Evolutionary conservation across 2,113 vertebrate genomes (phyloP), one percentile per base, ranked within the genome.

Genomic region (Eolophus roseicapilla): DNA sequence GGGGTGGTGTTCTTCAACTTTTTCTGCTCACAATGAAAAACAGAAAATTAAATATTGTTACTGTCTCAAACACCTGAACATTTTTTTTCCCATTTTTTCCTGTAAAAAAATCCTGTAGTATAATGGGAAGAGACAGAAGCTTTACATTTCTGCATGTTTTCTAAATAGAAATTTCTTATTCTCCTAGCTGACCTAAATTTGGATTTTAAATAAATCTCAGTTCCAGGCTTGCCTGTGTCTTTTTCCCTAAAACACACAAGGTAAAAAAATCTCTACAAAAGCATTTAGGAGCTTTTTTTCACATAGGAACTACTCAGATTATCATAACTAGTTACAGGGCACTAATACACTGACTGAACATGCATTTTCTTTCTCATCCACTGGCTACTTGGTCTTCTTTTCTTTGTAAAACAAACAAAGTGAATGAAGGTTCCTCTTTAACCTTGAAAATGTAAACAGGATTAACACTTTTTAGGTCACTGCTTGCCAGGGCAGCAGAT

Each of bases 391-490:
- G 7, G 43, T 94, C 76, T 95, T 79, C 78, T 92, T 63, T 65
- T 69, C 69, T 55, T 7, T 47, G 63, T 49, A 86, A 86, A 91
- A 62, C 65, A 79, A 91, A 59, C 47, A 49, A 53, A 76, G 69
- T 24, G 57, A 39, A 82, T 33, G 52, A 37, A 50, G 78, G 39
- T 82, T 77, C 65, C 57, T 91, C 63, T 96, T 76, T 97, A 95
- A 97, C 97, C 93, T 97, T 97, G 97, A 94, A 85, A 92, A 95
- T 27, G 62, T 93, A 96, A 96, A 96, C 74, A 82, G 63, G 92
- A 96, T 97, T 98, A 97, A 79, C 70, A 91, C 68, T 94, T 97
- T 97, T 84, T 95, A 97, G 96, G 95, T 96, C 94, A 97, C 21
- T 49, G 89, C 88, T 84, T 91, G 88, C 87, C 64, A 60, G 92